A percentile compares a stretch with the other conserved stretches of the same genome.
Conservation (phyloP, 2,113 vertebrate species). For the Pterocles orientalis region DNA sequence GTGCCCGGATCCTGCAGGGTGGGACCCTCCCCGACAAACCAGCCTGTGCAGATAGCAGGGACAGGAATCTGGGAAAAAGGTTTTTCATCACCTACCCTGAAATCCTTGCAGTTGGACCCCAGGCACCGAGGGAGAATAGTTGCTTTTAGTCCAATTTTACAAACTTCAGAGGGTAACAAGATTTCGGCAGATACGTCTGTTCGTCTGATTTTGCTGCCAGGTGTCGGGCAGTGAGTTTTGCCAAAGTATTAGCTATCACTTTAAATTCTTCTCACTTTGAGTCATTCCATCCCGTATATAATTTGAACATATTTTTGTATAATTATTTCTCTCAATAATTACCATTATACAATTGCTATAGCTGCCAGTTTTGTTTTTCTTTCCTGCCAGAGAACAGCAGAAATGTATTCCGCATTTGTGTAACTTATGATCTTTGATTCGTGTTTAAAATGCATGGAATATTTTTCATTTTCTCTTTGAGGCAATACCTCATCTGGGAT, state of each 20-base stretch:
- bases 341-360: slow-evolving; percentile 23
- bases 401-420: slow-evolving; percentile 5
- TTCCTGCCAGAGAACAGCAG: slow-evolving; percentile 16
- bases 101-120: neutral
- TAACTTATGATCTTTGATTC: slow-evolving; percentile 49
- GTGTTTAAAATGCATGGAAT: slow-evolving; percentile 69
- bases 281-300: neutral
- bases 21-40: neutral
- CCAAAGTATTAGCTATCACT: neutral
- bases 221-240: neutral
- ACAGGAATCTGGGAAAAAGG: neutral
- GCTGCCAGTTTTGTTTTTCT: slow-evolving; percentile 61
- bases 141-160: neutral
- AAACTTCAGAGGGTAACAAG: neutral
- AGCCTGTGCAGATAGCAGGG: neutral
- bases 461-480: slow-evolving; percentile 66
- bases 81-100: neutral
- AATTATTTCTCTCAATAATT: slow-evolving; percentile 63
- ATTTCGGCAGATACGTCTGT: neutral
- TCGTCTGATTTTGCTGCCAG: neutral
- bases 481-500: slow-evolving; percentile 51
- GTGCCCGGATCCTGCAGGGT: neutral
- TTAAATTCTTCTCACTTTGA: slow-evolving; percentile 8
- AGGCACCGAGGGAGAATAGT: fast-evolving
- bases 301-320: slow-evolving; percentile 26